Conservation (phyloP, 2,888 invertebrate species). For the Drosophila barbarae region DNA sequence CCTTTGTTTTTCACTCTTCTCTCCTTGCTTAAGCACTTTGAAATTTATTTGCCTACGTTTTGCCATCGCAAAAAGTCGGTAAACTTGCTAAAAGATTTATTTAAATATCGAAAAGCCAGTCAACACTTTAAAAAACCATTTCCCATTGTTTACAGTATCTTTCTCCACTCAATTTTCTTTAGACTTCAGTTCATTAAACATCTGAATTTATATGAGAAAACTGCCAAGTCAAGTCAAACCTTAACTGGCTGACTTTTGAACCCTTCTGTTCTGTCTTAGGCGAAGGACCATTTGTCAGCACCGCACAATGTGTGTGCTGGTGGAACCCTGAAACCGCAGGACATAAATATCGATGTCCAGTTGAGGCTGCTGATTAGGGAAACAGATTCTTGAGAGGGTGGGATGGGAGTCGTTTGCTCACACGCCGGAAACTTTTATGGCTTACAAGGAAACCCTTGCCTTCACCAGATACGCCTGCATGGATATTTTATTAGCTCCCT, state of each 20-base stretch:
- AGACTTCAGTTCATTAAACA: conserved; percentile 36
- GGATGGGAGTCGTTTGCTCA: conserved; percentile 13
- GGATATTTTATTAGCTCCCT: conserved; percentile 51
- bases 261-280: conserved; percentile 2
- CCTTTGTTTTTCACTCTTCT: conserved; percentile 5
- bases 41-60: conserved; percentile 1
- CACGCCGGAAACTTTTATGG: conserved; percentile 53
- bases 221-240: conserved; percentile 24
- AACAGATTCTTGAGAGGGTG: conserved; percentile 1
- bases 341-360: conserved; percentile 65
- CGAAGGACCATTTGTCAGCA: conserved; percentile 43
- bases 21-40: conserved; percentile 1
- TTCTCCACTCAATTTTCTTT: not conserved
- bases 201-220: conserved; percentile 9
- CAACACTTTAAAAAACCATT: conserved; percentile 3
- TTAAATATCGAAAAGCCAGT: not conserved
- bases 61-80: conserved; percentile 1
- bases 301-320: conserved; percentile 46
- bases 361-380: conserved; percentile 54
- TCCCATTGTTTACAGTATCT: not conserved
- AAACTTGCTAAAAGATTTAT: conserved; percentile 4
- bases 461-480: conserved; percentile 12
- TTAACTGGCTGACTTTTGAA: conserved; percentile 17
- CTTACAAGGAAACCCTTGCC: conserved; percentile 24
- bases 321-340: conserved; percentile 17